Evolutionary conservation across 2,888 invertebrate genomes (phyloP), one percentile per base, ranked within the genome.

Genomic region (Lochmaea capreae): DNA sequence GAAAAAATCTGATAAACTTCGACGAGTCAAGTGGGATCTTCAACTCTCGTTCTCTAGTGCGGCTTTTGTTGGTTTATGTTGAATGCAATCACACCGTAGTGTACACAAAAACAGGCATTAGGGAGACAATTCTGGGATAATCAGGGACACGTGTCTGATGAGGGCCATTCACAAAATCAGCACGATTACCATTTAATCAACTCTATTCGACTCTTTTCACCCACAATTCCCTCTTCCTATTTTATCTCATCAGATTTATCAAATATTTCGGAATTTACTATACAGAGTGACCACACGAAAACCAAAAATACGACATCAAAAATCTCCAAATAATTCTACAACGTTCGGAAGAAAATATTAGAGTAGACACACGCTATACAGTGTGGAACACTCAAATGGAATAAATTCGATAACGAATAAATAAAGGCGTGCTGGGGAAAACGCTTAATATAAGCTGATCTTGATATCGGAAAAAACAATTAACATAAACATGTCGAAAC

Each of bases 81-180:
- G 42, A 54, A 39, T 63, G 54, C 63, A 70, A 70, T 70, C 63
- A 54, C 62, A 46, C 54, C 26, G 61, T 49, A n/a, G 59, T 43
- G 18, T 63, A 63, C 43, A 63, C 62, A 43, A 63, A 63, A 63
- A 43, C 62, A 63, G 43, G 62, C 62, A 63, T 63, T 63, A 61
- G 46, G 62, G 39, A 70, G 52, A 70, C 70, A 70, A 70, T 70
- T 67, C 59, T 18, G 69, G 69, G 63, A 54, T 69, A 68, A 69
- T 69, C 69, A 68, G 42, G 61, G 61, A 57, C 70, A 71, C 74
- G 71, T 74, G 74, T 54, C 74, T 74, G 71, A 74, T 74, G 71
- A 73, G 66, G 66, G 65, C 65, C 69, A 73, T 73, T 73, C 59
- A 69, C 66, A 49, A 69, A 65, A 74, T 72, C 69, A 63, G 39